Base-by-base conservation (phyloP, 2,797 vertebrate species). In the Gallirallus australis region DNA sequence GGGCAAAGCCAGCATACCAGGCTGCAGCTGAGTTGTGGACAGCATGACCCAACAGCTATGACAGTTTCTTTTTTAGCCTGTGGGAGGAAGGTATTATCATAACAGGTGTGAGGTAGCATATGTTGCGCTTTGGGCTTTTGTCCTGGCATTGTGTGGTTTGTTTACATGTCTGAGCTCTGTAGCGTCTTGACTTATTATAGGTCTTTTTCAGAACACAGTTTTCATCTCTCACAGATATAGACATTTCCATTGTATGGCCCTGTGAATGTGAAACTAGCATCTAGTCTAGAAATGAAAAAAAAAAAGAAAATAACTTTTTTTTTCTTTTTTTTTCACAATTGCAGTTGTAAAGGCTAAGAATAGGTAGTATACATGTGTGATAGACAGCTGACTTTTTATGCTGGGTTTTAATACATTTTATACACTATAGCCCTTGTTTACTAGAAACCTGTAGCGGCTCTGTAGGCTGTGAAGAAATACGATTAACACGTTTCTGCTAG, bases 21-120 rank as follows among this genome's bases (percentile, higher is more conserved):
- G 75, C 71, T 96, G 83, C 91, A 94, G 90, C 95, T 70, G 80
- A 93, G 82, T 65, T 61, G 66, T 45, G 60, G 27, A 72, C 66
- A 89, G 42, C 35, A 2, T 8, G 64, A 45, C 60, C 71, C 76
- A 87, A 73, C 78, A 89, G 72, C 84, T 59, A 57, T 3, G 7
- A 40, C 87, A 45, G 90, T 53, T 86, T 91, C 86, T 85, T 82
- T 97, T 97, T 92, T 95, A 92, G 96, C 97, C 94, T 42, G 18
- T 79, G 81, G 96, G 95, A 95, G 86, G 89, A 95, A 86, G 95
- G 95, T 88, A 96, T 96, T 93, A 93, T 89, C 83, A 10, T n/a
- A 91, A 95, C 98, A 98, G 98, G 96, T 98, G 98, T 72, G 59
- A 93, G 79, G 89, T 60, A 79, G 95, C 96, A 96, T 81, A 86